Conservation (phyloP, 2,888 invertebrate genomes). For the Yponomeuta plumbellus region DNA sequence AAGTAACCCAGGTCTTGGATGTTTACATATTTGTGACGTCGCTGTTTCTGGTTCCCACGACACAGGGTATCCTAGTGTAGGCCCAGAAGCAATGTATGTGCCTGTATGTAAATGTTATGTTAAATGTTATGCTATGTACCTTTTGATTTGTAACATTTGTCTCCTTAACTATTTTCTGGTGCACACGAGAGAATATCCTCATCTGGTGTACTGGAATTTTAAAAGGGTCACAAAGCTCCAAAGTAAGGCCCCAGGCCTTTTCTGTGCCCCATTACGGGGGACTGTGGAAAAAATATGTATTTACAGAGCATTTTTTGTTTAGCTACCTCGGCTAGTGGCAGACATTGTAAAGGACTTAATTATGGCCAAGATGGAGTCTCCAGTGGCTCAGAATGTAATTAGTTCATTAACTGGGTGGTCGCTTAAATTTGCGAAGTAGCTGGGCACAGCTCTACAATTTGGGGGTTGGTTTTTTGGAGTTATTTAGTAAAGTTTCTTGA, state of each 20-base stretch:
- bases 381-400: background rate
- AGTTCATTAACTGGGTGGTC: background rate
- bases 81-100: too few species aligned
- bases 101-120: too few species aligned
- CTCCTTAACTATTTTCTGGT: too few species aligned
- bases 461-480: background rate
- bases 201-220: too few species aligned
- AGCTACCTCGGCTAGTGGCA: background rate
- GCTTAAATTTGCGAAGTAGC: background rate
- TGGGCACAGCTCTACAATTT: background rate
- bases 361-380: background rate
- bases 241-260: background rate
- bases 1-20: too few species aligned
- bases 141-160: too few species aligned
- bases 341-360: background rate
- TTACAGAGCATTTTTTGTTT: slow-evolving; percentile 1
- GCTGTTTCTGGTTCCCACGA: too few species aligned
- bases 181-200: too few species aligned
- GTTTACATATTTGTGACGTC: too few species aligned
- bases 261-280: background rate
- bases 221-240: background rate
- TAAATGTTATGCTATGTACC: too few species aligned
- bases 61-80: too few species aligned
- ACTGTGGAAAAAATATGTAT: slow-evolving; percentile 3
- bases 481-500: background rate